Evolutionary conservation across 2,113 vertebrate species (phyloP), one percentile per base, ranked within the genome.

Genomic region (Aptenodytes patagonicus): DNA sequence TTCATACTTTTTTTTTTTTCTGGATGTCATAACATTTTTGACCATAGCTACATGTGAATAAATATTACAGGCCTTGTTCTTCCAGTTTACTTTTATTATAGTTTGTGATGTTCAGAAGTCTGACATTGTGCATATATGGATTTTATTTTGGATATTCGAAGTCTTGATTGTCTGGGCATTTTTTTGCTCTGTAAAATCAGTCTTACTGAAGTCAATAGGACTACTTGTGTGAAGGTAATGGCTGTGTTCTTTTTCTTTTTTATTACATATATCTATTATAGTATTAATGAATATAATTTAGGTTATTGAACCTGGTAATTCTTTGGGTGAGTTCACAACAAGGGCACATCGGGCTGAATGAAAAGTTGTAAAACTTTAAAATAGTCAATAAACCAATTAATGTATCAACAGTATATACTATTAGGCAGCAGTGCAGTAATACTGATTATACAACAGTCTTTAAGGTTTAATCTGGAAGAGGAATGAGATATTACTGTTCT

Each of bases 381-480:
- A 66, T 79, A 94, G 91, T 97, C 97, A 97, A 96, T 97, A 98
- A 98, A 97, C 65, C 83, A 97, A 96, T 97, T 97, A 96, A 96
- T 95, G 90, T 96, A 95, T 97, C 83, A 93, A 85, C 69, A 89
- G 83, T 87, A 49, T 96, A 90, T 90, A 85, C 61, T 95, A 71
- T 83, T 94, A 93, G 71, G 72, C 70, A 84, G 72, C 28, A 58
- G 68, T 84, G 28, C 72, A 92, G 65, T 93, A 92, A 93, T 91
- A 54, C 73, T 95, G 95, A 85, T 96, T 79, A 77, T 80, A 85
- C 31, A 91, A n/a, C 17, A 89, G 60, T 94, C 88, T 96, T 77
- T 75, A 68, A 90, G 54, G 24, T 80, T 95, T 81, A 92, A 69
- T 93, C 65, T 94, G 87, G 36, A 96, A 71, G 81, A 70, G 11